Conservation (phyloP, 1,140 invertebrate genomes). For the Aphis gossypii region DNA sequence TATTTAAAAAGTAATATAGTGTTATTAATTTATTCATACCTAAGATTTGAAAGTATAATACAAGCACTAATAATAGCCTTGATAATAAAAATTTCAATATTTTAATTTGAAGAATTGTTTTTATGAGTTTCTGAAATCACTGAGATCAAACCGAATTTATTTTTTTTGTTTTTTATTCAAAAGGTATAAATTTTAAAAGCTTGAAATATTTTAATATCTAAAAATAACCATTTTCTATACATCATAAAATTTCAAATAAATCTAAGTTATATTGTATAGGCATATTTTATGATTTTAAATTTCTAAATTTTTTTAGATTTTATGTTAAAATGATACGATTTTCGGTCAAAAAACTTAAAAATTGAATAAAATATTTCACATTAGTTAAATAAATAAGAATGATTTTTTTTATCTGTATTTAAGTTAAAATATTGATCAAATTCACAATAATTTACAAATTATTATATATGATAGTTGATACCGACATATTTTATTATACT, state of each 20-base stretch:
- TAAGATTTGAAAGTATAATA: neutral
- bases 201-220: neutral
- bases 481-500: no score
- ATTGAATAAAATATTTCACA: neutral
- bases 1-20: neutral
- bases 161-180: no score
- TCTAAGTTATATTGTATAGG: neutral
- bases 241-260: neutral
- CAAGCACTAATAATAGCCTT: neutral
- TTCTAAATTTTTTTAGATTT: neutral
- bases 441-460: no score
- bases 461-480: no score
- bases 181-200: no score
- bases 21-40: neutral
- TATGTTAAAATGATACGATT: no score
- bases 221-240: neutral
- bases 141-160: neutral
- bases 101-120: neutral
- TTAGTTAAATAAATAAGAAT: no score
- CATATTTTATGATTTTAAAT: no score
- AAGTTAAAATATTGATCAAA: no score
- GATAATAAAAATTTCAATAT: neutral
- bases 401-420: no score
- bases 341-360: neutral
- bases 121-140: neutral